Conservation (phyloP, 30 jellyfish, hydroid and myxozoan genomes). For the Pelagia noctiluca region DNA sequence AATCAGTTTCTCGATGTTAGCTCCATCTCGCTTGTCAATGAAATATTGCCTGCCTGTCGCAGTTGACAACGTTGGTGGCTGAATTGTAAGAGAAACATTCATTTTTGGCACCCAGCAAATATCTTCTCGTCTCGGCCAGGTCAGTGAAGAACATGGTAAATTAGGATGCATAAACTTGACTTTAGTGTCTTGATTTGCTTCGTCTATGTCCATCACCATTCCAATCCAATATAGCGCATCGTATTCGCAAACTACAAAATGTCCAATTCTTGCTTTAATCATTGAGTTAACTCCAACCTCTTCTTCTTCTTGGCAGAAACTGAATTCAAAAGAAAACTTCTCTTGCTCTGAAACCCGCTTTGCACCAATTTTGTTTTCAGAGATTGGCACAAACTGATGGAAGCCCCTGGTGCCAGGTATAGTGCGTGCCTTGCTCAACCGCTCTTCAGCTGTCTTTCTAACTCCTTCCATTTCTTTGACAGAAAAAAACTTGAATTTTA, state of each 20-base stretch:
- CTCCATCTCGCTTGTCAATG: no score
- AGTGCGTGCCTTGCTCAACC: constrained; percentile 51
- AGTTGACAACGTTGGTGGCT: constrained; percentile 20
- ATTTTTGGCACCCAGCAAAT: constrained; percentile 47
- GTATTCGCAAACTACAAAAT: constrained; percentile 26
- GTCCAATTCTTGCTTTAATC: no score
- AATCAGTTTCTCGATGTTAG: no score
- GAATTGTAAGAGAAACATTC: background rate
- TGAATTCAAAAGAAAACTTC: background rate
- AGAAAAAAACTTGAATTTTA: constrained; percentile 15
- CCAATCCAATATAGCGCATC: constrained; percentile 59
- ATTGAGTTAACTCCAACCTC: background rate
- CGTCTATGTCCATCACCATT: constrained; percentile 15
- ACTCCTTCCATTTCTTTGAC: constrained; percentile 20
- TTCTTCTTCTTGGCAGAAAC: background rate
- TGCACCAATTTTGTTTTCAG: constrained; percentile 10
- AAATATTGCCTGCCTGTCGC: background rate
- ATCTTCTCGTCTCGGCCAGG: constrained; percentile 57
- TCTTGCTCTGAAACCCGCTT: constrained; percentile 42
- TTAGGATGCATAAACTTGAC: constrained; percentile 53
- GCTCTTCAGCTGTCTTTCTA: constrained; percentile 16
- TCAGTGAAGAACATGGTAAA: constrained; percentile 20
- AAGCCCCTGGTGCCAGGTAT: constrained; percentile 69
- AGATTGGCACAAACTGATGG: constrained; percentile 70
- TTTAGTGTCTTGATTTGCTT: constrained; percentile 13